phyloP scores from a whole-genome alignment of 2,888 invertebrate species.

The Ectemnius lituratus region DNA sequence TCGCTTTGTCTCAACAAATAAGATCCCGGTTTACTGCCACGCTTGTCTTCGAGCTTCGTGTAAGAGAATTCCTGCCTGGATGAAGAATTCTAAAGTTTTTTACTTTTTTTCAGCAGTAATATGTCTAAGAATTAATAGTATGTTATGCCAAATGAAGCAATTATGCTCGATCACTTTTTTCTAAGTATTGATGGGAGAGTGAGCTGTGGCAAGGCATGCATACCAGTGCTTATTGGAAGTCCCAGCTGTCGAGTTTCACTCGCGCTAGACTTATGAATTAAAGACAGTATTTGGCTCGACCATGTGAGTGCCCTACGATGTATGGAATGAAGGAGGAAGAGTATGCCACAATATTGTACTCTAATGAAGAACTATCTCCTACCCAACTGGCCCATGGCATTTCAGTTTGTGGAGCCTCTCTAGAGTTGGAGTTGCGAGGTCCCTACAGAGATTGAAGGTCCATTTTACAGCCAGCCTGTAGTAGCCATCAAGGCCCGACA shows the following conservation, averaged over 20 bases:
- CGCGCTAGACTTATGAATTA: too few relatives aligned
- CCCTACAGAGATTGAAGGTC: conserved; percentile 93
- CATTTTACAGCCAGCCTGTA: conserved; percentile 91
- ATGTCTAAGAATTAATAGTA: neutral
- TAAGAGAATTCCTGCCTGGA: conserved; percentile 90
- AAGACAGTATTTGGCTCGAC: too few relatives aligned
- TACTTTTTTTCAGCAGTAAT: neutral
- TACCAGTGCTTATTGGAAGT: too few relatives aligned
- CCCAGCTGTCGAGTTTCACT: too few relatives aligned
- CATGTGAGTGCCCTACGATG: too few relatives aligned
- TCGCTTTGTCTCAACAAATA: conserved; percentile 91
- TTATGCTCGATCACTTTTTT: too few relatives aligned
- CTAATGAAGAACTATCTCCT: conserved; percentile 68
- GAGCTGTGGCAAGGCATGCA: too few relatives aligned
- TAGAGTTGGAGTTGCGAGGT: conserved; percentile 89
- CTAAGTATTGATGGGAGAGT: too few relatives aligned
- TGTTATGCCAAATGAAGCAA: too few relatives aligned
- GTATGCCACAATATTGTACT: too few relatives aligned
- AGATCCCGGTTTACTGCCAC: conserved; percentile 86
- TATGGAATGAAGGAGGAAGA: too few relatives aligned
- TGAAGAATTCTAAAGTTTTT: conserved; percentile 45
- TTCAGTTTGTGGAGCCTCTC: conserved; percentile 85
- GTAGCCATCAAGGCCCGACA: conserved; percentile 91
- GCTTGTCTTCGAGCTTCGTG: conserved; percentile 89
- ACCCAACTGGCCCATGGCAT: conserved; percentile 96